phyloP scores from a whole-genome alignment of 1,140 invertebrate species.

The Nasonia vitripennis region DNA sequence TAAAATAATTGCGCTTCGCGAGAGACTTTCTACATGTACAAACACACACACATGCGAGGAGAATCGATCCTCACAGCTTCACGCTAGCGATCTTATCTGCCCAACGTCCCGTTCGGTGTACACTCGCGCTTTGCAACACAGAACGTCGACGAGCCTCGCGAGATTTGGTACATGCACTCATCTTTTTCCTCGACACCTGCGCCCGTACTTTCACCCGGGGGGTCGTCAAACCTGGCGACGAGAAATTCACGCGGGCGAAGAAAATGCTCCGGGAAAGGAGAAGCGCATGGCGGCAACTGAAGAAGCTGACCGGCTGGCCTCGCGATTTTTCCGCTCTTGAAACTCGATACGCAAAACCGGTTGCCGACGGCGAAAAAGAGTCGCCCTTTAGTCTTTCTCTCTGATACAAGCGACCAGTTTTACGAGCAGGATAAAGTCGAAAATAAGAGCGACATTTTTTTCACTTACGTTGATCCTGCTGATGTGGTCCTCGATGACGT shows the following conservation, averaged over 20 bases:
- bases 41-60: too few relatives aligned
- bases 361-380: constrained; percentile 4
- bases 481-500: constrained; percentile 75
- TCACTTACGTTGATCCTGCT: constrained; percentile 74
- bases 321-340: constrained; percentile 36
- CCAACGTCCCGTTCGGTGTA: not conserved
- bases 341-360: constrained; percentile 44
- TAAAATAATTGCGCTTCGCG: not conserved
- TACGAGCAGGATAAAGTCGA: not conserved
- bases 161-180: not conserved
- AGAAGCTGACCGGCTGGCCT: not conserved
- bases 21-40: too few relatives aligned
- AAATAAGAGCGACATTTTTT: not conserved
- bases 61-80: not conserved
- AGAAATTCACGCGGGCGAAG: not conserved
- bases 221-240: constrained; percentile 23
- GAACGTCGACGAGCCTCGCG: not conserved
- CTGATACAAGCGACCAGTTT: constrained; percentile 39
- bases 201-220: not conserved
- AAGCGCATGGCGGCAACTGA: not conserved
- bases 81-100: not conserved
- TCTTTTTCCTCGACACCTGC: not conserved
- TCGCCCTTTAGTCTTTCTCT: constrained; percentile 53
- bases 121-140: not conserved
- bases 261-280: not conserved